Conservation (phyloP, 2,888 invertebrate genomes). For the Pristionchus entomophagus region DNA sequence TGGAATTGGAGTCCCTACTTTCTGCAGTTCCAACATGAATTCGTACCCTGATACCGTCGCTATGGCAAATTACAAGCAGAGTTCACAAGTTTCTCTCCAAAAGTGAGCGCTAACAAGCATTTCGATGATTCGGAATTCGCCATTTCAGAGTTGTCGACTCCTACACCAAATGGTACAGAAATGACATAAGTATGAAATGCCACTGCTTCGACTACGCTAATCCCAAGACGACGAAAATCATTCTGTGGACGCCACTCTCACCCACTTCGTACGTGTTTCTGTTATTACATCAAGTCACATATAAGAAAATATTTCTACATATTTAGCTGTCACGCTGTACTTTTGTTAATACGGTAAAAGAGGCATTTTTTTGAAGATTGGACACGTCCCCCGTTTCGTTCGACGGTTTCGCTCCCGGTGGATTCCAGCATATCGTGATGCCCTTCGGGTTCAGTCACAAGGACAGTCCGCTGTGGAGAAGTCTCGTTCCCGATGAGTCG, state of each 20-base stretch:
- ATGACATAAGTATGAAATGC: neutral
- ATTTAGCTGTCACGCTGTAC: no score
- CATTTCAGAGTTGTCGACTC: neutral
- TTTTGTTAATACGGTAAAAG: no score
- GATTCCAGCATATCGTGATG: neutral
- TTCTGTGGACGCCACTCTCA: neutral
- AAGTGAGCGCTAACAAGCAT: no score
- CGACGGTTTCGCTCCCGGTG: neutral
- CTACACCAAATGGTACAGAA: constrained; percentile 8
- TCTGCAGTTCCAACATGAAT: neutral
- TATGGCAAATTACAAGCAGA: no score
- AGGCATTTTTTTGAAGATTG: no score
- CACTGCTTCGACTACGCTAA: neutral
- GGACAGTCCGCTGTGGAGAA: neutral
- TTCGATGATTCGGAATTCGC: no score
- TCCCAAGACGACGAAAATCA: neutral
- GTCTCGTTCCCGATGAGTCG: neutral
- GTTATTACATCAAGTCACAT: no score
- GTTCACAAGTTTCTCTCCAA: no score
- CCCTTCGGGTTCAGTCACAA: neutral
- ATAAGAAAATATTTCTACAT: no score
- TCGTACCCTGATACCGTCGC: neutral
- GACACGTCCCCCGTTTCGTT: neutral
- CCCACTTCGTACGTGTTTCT: neutral
- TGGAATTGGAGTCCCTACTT: neutral